Conservation (phyloP, 2,797 vertebrate genomes). For the Crocodylus rhombifer region DNA sequence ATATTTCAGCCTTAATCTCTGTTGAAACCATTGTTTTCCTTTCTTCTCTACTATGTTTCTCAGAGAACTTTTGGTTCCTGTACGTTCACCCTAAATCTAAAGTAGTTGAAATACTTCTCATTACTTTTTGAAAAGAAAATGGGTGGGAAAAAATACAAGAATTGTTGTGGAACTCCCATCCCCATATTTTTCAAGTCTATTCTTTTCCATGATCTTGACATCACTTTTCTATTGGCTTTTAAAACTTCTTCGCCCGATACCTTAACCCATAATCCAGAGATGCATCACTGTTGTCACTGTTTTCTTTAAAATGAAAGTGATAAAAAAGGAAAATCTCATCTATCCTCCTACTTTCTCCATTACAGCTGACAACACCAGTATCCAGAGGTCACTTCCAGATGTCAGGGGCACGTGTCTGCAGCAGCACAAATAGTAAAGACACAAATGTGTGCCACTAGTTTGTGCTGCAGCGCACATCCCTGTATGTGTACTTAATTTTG, state of each 20-base stretch:
- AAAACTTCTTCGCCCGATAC: not conserved
- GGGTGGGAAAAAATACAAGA: not conserved
- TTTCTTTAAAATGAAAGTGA: not conserved
- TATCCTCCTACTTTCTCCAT: not conserved
- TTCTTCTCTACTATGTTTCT: not conserved
- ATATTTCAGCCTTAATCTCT: not conserved
- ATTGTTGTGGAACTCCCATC: not conserved
- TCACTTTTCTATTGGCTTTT: not conserved
- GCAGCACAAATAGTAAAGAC: no score
- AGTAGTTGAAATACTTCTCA: not conserved
- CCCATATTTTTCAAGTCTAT: not conserved
- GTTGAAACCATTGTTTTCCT: not conserved
- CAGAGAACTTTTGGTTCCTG: not conserved
- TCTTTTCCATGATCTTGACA: not conserved
- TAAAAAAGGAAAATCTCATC: not conserved
- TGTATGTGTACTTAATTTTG: no score
- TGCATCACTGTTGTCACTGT: not conserved
- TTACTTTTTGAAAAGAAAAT: not conserved
- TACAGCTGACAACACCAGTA: not conserved
- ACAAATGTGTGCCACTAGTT: no score
- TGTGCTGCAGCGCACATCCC: no score
- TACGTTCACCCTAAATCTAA: not conserved
- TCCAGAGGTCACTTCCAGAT: not conserved
- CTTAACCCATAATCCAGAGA: not conserved
- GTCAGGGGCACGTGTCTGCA: no score